Evolutionary conservation across 1,140 invertebrate genomes (phyloP), one percentile per base, ranked within the genome.

Genomic region (Thaumetopoea pityocampa): DNA sequence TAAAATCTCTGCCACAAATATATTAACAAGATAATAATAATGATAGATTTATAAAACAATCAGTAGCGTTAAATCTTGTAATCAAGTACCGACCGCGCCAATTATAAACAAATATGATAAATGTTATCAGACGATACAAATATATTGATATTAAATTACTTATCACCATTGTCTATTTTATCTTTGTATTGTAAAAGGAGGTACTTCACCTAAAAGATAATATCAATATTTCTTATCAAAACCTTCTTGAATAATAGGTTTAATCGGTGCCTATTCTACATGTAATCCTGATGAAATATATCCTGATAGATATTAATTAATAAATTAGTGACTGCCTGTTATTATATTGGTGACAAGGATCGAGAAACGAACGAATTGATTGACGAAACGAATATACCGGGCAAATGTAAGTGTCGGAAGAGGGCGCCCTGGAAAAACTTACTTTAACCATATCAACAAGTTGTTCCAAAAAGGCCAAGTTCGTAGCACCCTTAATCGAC

Each of bases 101-200:
- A 71, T 72, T 64, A 72, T 52, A 53, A 77, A 78, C 76, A 68
- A 78, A 68, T 59, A 50, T 50, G 64, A 81, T 74, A 71, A 67
- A 56, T 57, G 41, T 77, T 80, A 83, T 80, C 78, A 62, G 80
- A 78, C 67, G 80, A 83, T 80, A 74, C 73, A 65, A 72, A 74
- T 61, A 66, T 65, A 77, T 73, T 70, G 56, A 71, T 52, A 65
- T 68, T 72, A 77, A 76, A 70, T 79, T 72, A 70, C 67, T 61
- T 78, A 82, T 80, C 78, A 62, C 49, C 74, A 78, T 77, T 77
- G 67, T 68, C 61, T 77, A 76, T 72, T 41, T 40, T 76, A 78
- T 79, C 73, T 70, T 68, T 76, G 71, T 80, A 73, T 74, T 74
- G 63, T 76, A 72, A 64, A 73, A 71, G 71, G 14, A 24, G 38